Evolutionary conservation across 2,888 invertebrate genomes (phyloP), one percentile per base, ranked within the genome.

Genomic region (Rapana venosa): DNA sequence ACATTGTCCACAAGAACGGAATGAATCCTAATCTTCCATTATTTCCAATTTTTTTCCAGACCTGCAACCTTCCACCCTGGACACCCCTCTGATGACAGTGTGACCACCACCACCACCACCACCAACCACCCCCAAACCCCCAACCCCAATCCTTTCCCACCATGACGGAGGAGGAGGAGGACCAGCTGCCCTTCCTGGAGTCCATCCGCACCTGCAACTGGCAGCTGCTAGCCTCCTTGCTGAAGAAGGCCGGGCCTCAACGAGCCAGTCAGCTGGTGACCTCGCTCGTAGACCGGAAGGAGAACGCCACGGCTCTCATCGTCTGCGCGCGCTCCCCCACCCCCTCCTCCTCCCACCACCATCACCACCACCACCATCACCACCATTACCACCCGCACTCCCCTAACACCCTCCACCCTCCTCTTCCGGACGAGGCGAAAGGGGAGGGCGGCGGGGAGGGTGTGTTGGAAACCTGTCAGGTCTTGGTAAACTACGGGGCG

Each of bases 401-500:
- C 22, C 26, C 70, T n/a, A 74, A 74, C 74, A 74, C 74, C 30
- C 77, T 79, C 77, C 77, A 32, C 32, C 77, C 77, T 17, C 77
- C 22, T n/a, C n/a, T 32, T 17, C 77, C 32, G 4, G 26, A 17
- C 20, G 77, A 79, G 32, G 74, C 47, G 4, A 47, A 47, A 47
- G 32, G 77, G 5, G 77, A 32, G 2, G 87, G 61, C n/a, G 74
- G n/a, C 13, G 36, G 26, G 74, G 66, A 5, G 15, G 87, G 87
- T n/a, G 11, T 88, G 58, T 32, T 88, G 81, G 81, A 81, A 35
- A 89, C 89, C 30, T 90, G 93, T 74, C 85, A 90, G 35, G 88
- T 92, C 22, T 90, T 94, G 58, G 90, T 93, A 8, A 91, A 91
- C 66, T 90, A 91, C 83, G 94, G 93, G 6, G 92, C 92, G n/a